A percentile compares a stretch with the other conserved stretches of the same genome.
Conservation (phyloP, 37 sponge, comb jelly and placozoan species). For the Petrosia ficiformis region DNA sequence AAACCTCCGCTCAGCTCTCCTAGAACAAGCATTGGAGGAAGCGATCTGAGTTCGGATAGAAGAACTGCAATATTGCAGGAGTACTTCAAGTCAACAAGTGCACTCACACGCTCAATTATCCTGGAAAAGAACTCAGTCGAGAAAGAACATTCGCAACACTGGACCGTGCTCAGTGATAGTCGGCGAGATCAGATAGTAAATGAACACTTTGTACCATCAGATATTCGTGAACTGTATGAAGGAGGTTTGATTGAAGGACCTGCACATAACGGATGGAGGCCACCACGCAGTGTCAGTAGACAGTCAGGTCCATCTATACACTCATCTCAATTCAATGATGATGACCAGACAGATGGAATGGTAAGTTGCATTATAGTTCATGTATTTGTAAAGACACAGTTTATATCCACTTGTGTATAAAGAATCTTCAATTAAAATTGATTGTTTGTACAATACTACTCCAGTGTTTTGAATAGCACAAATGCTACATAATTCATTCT, state of each 20-base stretch:
- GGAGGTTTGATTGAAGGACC: constrained; percentile 6
- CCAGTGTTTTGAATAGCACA: too few species aligned
- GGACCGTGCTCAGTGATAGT: constrained; percentile 44
- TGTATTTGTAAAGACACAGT: too few species aligned
- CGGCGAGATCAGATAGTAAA: constrained; percentile 53
- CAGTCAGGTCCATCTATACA: not conserved
- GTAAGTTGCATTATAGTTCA: too few species aligned
- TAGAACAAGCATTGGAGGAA: too few species aligned
- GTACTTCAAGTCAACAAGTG: constrained; percentile 65
- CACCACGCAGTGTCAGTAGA: not conserved
- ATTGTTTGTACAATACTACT: too few species aligned
- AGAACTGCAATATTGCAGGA: constrained; percentile 6
- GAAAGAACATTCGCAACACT: constrained; percentile 41
- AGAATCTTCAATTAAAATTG: too few species aligned
- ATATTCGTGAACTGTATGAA: constrained; percentile 36
- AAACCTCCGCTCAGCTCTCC: too few species aligned
- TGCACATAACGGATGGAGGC: too few species aligned
- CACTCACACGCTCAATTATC: constrained; percentile 62
- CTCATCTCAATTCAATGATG: not conserved
- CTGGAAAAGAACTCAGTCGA: constrained; percentile 68
- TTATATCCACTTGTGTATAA: too few species aligned
- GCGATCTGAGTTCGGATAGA: not conserved
- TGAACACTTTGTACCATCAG: constrained; percentile 64
- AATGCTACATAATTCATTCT: too few species aligned
- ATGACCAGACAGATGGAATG: not conserved